Evolutionary conservation across 2,888 invertebrate genomes (phyloP).

Genomic region (Chrysotoxum bicinctum): DNA sequence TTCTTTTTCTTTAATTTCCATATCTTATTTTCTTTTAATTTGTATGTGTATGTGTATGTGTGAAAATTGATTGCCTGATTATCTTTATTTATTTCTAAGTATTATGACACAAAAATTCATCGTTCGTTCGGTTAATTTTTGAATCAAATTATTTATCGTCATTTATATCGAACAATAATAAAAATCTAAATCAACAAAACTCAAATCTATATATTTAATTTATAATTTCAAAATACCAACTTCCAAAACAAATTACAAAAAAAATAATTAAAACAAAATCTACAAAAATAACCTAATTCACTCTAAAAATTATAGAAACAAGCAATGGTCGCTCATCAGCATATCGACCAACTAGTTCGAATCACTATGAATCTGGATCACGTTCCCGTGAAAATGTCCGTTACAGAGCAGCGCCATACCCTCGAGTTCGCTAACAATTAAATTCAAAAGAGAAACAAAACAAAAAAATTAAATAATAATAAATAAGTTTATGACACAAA

Average conservation of each 20-base stretch:
- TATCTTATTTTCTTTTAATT: neutral
- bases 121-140: constrained; percentile 29
- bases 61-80: constrained; percentile 3
- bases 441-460: constrained; percentile 33
- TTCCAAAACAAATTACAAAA: constrained; percentile 63
- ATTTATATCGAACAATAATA: constrained; percentile 1
- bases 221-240: constrained; percentile 56
- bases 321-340: constrained; percentile 81
- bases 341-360: constrained; percentile 80
- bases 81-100: neutral
- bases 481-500: constrained; percentile 42
- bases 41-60: neutral
- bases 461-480: constrained; percentile 39
- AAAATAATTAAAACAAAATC: constrained; percentile 58
- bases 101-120: constrained; percentile 8
- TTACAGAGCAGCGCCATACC: constrained; percentile 81
- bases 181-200: constrained; percentile 34
- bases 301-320: constrained; percentile 80
- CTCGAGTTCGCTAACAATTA: constrained; percentile 79
- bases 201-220: constrained; percentile 49
- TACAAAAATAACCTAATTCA: constrained; percentile 73
- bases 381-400: constrained; percentile 81
- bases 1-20: neutral
- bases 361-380: constrained; percentile 80
- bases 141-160: constrained; percentile 8